Percentiles rank a stretch among this genome's conserved stretches.
Evolutionary conservation across 2,797 vertebrate genomes (phyloP).

Genomic region (Halcyon chelicuti): DNA sequence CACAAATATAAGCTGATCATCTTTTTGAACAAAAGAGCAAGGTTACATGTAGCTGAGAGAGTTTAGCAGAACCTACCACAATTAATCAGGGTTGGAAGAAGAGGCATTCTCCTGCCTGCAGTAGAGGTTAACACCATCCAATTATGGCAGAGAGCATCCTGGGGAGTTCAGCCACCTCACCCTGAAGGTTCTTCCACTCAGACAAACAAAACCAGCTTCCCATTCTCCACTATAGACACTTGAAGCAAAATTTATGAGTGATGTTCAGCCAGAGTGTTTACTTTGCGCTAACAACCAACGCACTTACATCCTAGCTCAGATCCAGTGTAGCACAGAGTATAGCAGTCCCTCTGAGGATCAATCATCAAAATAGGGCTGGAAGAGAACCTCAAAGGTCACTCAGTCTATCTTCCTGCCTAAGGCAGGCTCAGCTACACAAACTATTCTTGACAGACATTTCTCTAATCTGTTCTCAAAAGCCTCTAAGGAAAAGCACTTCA

Average conservation of each 20-base stretch:
- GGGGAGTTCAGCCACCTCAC: not conserved
- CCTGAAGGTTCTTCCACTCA: not conserved
- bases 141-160: not conserved
- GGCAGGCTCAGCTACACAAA: slow-evolving; percentile 36
- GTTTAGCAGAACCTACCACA: not conserved
- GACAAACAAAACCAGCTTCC: not conserved
- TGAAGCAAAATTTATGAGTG: not conserved
- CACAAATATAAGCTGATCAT: not conserved
- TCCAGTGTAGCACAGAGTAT: not conserved
- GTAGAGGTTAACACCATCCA: not conserved
- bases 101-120: not conserved
- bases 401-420: not conserved
- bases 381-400: slow-evolving; percentile 2
- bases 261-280: not conserved
- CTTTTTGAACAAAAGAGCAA: not conserved
- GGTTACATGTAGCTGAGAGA: not conserved
- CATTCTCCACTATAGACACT: not conserved
- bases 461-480: slow-evolving; percentile 1
- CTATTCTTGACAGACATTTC: not conserved
- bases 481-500: not conserved
- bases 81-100: not conserved
- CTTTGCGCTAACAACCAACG: not conserved
- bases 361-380: not conserved
- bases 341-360: not conserved
- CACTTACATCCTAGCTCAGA: not conserved